phyloP scores from a whole-genome alignment of 2,797 vertebrate genomes.

The Macropodus opercularis region DNA sequence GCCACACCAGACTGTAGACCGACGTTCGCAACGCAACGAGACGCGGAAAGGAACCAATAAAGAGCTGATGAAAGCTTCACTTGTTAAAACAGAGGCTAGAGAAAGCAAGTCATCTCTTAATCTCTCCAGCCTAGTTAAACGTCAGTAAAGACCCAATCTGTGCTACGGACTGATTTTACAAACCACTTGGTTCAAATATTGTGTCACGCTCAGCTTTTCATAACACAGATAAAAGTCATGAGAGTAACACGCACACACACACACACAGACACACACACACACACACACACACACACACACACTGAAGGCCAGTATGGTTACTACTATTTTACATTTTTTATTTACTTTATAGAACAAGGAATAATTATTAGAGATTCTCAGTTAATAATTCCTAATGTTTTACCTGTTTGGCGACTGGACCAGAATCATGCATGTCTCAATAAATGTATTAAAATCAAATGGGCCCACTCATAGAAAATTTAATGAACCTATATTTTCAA shows the following conservation, averaged over 20 bases:
- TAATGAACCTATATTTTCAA: neutral
- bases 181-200: constrained; percentile 5
- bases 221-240: neutral
- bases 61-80: constrained; percentile 81
- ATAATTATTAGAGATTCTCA: neutral
- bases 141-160: constrained; percentile 13
- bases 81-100: constrained; percentile 80
- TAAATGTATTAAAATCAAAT: neutral
- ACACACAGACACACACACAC: neutral
- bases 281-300: neutral
- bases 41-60: constrained; percentile 70
- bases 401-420: neutral
- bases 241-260: neutral
- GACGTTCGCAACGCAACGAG: constrained; percentile 81
- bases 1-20: constrained; percentile 87
- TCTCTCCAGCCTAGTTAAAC: constrained; percentile 11
- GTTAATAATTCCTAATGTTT: neutral
- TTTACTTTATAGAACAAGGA: neutral
- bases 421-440: neutral
- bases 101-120: constrained; percentile 19
- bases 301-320: neutral
- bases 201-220: neutral
- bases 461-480: neutral
- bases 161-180: constrained; percentile 4
- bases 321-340: neutral